phyloP scores from a whole-genome alignment of 2,797 vertebrate species.

The Mus spretus region DNA sequence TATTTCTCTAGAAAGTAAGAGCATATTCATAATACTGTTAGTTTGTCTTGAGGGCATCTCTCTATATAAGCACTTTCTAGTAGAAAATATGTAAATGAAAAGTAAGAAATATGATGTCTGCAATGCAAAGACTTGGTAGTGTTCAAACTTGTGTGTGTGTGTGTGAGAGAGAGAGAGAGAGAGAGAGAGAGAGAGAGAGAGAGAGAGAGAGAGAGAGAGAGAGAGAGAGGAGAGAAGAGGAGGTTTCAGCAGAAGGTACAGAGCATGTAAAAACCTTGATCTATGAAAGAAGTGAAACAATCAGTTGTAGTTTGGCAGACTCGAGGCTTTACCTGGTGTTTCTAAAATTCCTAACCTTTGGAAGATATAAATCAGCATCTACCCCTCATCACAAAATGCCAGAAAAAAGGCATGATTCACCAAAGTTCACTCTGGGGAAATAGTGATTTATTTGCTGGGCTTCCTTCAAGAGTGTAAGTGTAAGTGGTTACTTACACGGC shows the following conservation, averaged over 20 bases:
- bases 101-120: not conserved
- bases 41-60: not conserved
- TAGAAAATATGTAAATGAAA: slow-evolving; percentile 11
- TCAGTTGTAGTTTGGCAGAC: slow-evolving; percentile 84
- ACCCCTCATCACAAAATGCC: not conserved
- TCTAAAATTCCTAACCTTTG: not conserved
- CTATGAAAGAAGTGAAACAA: slow-evolving; percentile 85
- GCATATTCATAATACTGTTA: not conserved
- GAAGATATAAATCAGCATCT: not conserved
- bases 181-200: too few species aligned
- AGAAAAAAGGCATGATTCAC: not conserved
- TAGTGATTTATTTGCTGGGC: not conserved
- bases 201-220: too few species aligned
- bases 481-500: not conserved
- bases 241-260: not conserved
- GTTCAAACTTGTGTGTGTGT: not conserved
- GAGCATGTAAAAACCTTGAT: not conserved
- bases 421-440: not conserved
- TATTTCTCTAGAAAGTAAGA: not conserved
- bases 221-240: too few species aligned
- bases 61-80: not conserved
- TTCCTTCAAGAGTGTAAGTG: not conserved
- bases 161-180: not conserved
- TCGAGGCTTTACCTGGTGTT: slow-evolving; percentile 85
- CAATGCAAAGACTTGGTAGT: not conserved